phyloP scores from a whole-genome alignment of 2,113 vertebrate species.

The Macheiramphus alcinus region DNA sequence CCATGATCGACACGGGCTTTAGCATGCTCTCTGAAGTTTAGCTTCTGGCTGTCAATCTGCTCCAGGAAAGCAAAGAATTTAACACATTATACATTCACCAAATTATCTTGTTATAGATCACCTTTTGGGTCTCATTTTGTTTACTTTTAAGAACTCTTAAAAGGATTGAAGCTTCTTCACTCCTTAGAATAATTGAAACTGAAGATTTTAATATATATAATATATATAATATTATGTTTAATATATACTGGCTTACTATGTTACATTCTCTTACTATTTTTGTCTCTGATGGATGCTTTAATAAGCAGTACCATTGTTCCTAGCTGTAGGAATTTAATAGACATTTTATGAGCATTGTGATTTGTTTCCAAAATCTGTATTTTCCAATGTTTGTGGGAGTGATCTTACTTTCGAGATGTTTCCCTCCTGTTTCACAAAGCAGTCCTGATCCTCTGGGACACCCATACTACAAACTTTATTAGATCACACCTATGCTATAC shows the following conservation, averaged over 20 bases:
- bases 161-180: background rate
- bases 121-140: background rate
- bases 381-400: background rate
- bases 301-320: background rate
- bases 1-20: conserved; percentile 94
- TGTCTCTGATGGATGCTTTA: background rate
- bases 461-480: background rate
- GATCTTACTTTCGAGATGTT: background rate
- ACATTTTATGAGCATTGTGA: background rate
- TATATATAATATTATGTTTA: background rate
- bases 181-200: background rate
- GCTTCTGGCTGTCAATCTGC: conserved; percentile 96
- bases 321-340: background rate
- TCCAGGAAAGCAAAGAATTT: conserved; percentile 11
- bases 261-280: background rate
- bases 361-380: background rate
- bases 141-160: background rate
- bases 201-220: background rate
- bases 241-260: background rate
- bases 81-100: background rate
- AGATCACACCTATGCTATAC: background rate
- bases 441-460: background rate
- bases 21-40: conserved; percentile 88
- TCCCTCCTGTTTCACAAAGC: background rate
- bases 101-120: fast-evolving